Base-by-base conservation (phyloP, 2,888 invertebrate species). In the Salpingus planirostris region DNA sequence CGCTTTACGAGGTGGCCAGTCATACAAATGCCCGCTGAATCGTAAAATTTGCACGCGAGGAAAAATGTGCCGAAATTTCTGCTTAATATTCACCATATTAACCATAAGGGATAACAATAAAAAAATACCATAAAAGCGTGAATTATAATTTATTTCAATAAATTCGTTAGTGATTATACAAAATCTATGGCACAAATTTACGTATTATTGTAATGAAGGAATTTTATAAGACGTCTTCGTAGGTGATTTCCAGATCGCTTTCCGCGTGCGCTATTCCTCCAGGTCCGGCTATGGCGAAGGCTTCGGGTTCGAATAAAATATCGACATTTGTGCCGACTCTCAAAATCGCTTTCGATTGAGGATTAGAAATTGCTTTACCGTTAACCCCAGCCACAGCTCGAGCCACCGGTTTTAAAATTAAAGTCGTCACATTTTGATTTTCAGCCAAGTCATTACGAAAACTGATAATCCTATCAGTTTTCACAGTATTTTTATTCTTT, bases 241-340 rank as follows among this genome's bases (percentile, higher is more conserved):
- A 65, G 35, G 40, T 54, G 39, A 66, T 63, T 42, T 66, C 73
- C 38, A 85, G 69, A 57, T 82, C 80, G 32, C 83, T 80, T 52
- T 81, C 74, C 1, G 84, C 83, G 53, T 82, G 80, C 0, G 84
- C 84, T 27, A 78, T 72, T 5, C 84, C 84, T 3, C 82, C 82
- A 15, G 80, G 81, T 3, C 84, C 84, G 2, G 74, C 82, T 3
- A 84, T 70, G 2, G 84, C 84, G 1, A 79, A 71, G 1, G 82
- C 78, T 38, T 72, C 69, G 2, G 84, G 84, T 40, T 73, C 69
- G 52, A 79, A 80, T 11, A 74, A 61, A 26, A 84, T 73, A 38
- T 76, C 73, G 0, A 75, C 78, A 33, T 69, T 66, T 23, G 69
- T 69, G 13, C 78, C 76, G 42, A 69, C 66, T 32, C 72, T 69